A percentile compares a stretch with the other conserved stretches of the same genome.
Conservation (phyloP, 1,140 invertebrate species). For the Drosophila nigrodunni region DNA sequence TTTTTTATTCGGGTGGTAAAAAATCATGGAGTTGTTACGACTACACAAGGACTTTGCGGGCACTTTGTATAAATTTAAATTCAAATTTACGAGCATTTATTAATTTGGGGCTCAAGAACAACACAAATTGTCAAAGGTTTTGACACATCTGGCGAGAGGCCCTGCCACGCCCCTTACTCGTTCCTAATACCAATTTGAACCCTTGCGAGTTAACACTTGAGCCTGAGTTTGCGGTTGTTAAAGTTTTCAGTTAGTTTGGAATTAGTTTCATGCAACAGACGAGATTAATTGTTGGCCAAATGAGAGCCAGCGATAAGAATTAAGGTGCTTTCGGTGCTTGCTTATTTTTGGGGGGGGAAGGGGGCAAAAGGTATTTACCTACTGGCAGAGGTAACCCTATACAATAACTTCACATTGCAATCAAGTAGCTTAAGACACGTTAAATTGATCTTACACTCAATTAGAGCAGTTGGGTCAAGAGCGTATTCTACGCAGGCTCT, state of each 20-base stretch:
- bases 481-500: slow-evolving; percentile 67
- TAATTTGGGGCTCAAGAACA: slow-evolving; percentile 58
- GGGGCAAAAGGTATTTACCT: slow-evolving; percentile 61
- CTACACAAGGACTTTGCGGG: slow-evolving; percentile 13
- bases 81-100: slow-evolving; percentile 74
- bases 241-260: slow-evolving; percentile 37
- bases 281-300: slow-evolving; percentile 54
- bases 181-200: neutral
- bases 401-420: slow-evolving; percentile 67
- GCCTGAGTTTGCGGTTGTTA: neutral
- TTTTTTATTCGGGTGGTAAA: neutral
- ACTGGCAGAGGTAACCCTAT: slow-evolving; percentile 56
- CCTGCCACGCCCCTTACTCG: neutral
- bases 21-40: slow-evolving; percentile 5
- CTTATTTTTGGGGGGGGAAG: slow-evolving; percentile 1
- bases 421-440: slow-evolving; percentile 70
- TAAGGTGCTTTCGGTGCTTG: slow-evolving; percentile 15
- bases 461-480: slow-evolving; percentile 67
- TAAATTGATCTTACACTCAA: slow-evolving; percentile 69
- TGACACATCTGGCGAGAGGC: slow-evolving; percentile 33
- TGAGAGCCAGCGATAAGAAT: slow-evolving; percentile 33
- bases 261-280: slow-evolving; percentile 52
- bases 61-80: slow-evolving; percentile 72
- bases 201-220: slow-evolving; percentile 9
- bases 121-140: slow-evolving; percentile 59